Base-by-base conservation (phyloP, 2,113 vertebrate genomes). In the Himantopus leucocephalus region DNA sequence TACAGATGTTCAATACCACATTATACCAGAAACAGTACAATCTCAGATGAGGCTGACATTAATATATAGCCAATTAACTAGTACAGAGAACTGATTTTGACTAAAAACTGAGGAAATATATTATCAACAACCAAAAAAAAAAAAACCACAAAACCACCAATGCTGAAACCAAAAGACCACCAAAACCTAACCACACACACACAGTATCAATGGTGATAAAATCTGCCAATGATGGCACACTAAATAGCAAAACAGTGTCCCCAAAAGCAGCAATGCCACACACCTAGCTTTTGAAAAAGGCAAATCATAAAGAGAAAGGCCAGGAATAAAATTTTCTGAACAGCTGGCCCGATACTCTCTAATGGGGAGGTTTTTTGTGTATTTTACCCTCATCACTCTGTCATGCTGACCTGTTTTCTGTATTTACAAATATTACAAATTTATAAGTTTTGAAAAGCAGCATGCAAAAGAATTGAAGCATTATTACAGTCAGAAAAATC, bases 401-500 rank as follows among this genome's bases (percentile, higher is more conserved):
- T 6, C 45, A 29, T 0, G 0, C 27, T n/a, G 47, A 71, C 7
- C 13, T 5, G 15, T 21, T 43, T 70, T 13, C 48, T 48, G 0
- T 12, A 39, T 52, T 67, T 86, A 34, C 48, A 78, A 47, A 58
- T 16, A 27, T 8, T 43, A 41, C 21, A 18, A 39, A 64, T 3
- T 1, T 18, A 0, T 12, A 41, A 12, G 12, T 56, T 60, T 56
- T 26, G 19, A 72, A 47, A 62, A 60, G 52, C 63, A 75, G 26
- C 24, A 35, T 8, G 11, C 21, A 52, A 48, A 79, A 48, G 48
- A 60, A 35, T 12, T 7, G 20, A 56, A 71, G 29, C 39, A 56
- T 22, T 30, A 4, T 8, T 35, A 58, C 29, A 73, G 35, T 4
- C 43, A 68, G 22, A 55, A 83, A 83, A 66, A 37, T 6, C 2